phyloP scores from a whole-genome alignment of 1,140 invertebrate genomes.

The Drosophila willistoni region DNA sequence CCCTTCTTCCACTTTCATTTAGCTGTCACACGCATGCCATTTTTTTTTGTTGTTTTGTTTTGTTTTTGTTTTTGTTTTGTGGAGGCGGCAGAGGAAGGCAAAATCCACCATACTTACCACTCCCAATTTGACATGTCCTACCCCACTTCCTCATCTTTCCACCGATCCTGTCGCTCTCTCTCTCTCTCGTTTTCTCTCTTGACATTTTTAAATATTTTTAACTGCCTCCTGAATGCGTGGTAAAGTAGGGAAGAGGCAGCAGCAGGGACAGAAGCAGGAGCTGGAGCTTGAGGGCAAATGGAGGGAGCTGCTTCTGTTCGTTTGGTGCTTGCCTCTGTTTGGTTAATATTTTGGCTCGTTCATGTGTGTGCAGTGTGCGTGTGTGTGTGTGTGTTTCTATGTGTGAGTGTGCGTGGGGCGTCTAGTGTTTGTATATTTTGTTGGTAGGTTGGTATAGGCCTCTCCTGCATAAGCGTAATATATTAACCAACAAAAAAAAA shows the following conservation, averaged over 20 bases:
- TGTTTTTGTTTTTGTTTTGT: conserved; percentile 22
- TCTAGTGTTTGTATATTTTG: conserved; percentile 53
- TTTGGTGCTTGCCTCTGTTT: conserved; percentile 68
- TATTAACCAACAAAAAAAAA: conserved; percentile 68
- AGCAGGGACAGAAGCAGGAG: conserved; percentile 25
- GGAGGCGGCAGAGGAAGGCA: not conserved
- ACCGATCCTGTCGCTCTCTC: conserved; percentile 2
- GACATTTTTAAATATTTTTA: conserved; percentile 79
- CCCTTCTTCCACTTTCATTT: not conserved
- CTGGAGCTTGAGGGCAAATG: not conserved
- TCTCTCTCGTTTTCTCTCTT: conserved; percentile 31
- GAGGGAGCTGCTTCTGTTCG: conserved; percentile 42
- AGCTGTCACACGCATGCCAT: conserved; percentile 52
- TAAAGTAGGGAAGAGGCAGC: too few relatives aligned
- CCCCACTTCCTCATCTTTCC: conserved; percentile 24
- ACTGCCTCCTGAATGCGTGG: conserved; percentile 47
- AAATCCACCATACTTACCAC: conserved; percentile 9
- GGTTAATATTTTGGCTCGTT: conserved; percentile 71
- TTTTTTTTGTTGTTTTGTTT: not conserved
- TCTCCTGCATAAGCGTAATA: conserved; percentile 67
- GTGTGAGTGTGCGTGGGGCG: conserved; percentile 27
- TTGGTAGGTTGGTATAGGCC: conserved; percentile 37
- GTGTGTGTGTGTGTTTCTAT: conserved; percentile 10
- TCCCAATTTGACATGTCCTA: not conserved
- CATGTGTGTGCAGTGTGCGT: conserved; percentile 35